Conservation (phyloP, 2,888 invertebrate species). For the Cheiracanthium punctorium region DNA sequence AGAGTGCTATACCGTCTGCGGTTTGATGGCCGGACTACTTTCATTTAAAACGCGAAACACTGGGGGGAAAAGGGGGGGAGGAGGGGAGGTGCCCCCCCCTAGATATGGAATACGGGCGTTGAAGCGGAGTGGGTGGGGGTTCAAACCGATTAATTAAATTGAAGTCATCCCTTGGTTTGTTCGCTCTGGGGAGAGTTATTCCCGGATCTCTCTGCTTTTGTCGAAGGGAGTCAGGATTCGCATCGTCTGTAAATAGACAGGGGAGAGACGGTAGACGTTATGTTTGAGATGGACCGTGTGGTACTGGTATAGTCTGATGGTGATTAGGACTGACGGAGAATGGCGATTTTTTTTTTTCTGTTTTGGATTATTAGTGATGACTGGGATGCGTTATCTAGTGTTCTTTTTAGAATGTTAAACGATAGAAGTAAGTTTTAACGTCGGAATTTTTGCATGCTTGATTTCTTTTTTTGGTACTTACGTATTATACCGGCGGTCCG, state of each 20-base stretch:
- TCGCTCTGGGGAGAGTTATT: slow-evolving; percentile 11
- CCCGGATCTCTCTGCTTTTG: background rate
- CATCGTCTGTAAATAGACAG: background rate
- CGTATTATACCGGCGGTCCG: too few species aligned
- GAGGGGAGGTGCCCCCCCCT: too few species aligned
- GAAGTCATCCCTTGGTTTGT: slow-evolving; percentile 56
- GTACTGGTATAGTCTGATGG: background rate
- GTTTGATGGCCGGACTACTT: slow-evolving; percentile 63
- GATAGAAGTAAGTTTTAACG: too few species aligned
- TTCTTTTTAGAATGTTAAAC: too few species aligned
- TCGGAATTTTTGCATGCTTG: too few species aligned
- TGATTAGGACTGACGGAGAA: background rate
- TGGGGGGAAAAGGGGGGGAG: background rate
- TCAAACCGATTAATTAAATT: slow-evolving; percentile 68
- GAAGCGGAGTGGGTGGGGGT: slow-evolving; percentile 21
- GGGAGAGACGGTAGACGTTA: background rate
- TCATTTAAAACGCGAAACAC: slow-evolving; percentile 41
- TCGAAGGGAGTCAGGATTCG: background rate
- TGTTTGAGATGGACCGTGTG: background rate
- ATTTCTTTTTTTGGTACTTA: too few species aligned
- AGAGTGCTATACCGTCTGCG: slow-evolving; percentile 59
- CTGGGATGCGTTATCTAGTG: too few species aligned
- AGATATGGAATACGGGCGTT: slow-evolving; percentile 27
- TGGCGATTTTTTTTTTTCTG: too few species aligned
- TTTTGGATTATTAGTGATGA: too few species aligned